phyloP scores from a whole-genome alignment of 1,140 invertebrate genomes.

The Drosophila ohnishii region DNA sequence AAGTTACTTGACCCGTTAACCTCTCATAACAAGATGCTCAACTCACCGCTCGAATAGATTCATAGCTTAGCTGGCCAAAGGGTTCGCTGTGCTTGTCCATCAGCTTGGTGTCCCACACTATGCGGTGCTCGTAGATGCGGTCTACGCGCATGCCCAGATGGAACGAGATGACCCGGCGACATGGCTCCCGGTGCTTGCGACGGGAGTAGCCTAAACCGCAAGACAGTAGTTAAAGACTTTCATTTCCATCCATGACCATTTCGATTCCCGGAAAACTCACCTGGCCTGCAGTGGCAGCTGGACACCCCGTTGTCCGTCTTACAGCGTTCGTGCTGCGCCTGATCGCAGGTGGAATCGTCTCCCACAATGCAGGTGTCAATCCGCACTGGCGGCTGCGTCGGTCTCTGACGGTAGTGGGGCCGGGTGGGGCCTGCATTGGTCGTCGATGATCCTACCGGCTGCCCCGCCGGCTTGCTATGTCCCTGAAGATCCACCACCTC shows the following conservation, averaged over 20 bases:
- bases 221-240: not conserved
- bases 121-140: conserved; percentile 89
- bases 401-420: conserved; percentile 85
- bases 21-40: too few relatives aligned
- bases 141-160: conserved; percentile 92
- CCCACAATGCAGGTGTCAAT: conserved; percentile 98
- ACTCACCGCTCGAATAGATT: conserved; percentile 90
- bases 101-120: conserved; percentile 90
- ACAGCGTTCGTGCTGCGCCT: conserved; percentile 93
- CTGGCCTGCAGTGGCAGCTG: conserved; percentile 93
- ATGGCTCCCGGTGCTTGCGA: conserved; percentile 90
- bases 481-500: conserved; percentile 78
- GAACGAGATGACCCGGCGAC: conserved; percentile 91
- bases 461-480: conserved; percentile 41
- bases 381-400: conserved; percentile 87
- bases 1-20: not conserved
- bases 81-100: conserved; percentile 90
- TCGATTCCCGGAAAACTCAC: conserved; percentile 65
- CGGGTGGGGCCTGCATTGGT: conserved; percentile 81
- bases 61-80: conserved; percentile 92
- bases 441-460: conserved; percentile 57
- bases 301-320: conserved; percentile 95
- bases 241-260: too few relatives aligned
- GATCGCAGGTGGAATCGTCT: conserved; percentile 95
- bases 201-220: conserved; percentile 88